Evolutionary conservation across 1,140 invertebrate species (phyloP).

Genomic region (Orchestia grillus): DNA sequence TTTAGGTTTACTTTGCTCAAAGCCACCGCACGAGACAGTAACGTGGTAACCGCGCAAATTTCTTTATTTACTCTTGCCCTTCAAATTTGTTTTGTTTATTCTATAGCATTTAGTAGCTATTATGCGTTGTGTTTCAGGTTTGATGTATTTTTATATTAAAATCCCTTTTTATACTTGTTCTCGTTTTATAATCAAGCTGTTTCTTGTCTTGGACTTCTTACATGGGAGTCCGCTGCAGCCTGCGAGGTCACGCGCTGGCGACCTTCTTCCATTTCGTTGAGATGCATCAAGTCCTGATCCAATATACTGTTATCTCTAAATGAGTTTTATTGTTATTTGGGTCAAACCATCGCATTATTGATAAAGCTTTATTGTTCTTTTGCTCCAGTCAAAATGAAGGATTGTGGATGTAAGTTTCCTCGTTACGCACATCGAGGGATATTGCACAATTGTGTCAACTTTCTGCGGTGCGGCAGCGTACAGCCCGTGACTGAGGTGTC

Average conservation of each 20-base stretch:
- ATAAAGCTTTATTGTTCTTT: no score
- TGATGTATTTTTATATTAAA: neutral
- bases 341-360: neutral
- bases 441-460: neutral
- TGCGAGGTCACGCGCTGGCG: neutral
- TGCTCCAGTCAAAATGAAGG: no score
- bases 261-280: neutral
- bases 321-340: neutral
- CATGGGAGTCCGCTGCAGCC: neutral
- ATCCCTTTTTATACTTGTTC: neutral
- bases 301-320: neutral
- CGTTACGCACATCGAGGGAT: neutral
- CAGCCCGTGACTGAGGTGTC: no score
- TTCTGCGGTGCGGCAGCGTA: neutral
- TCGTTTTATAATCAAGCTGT: neutral
- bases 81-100: neutral
- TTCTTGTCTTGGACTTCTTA: neutral
- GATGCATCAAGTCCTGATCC: neutral
- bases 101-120: neutral
- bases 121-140: neutral
- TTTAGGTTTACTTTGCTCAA: neutral
- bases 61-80: neutral
- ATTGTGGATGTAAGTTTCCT: no score
- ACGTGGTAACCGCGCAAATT: neutral
- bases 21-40: neutral